A percentile compares a stretch with the other conserved stretches of the same genome.
Evolutionary conservation across 2,113 vertebrate genomes (phyloP).

Genomic region (Apeltes quadracus): DNA sequence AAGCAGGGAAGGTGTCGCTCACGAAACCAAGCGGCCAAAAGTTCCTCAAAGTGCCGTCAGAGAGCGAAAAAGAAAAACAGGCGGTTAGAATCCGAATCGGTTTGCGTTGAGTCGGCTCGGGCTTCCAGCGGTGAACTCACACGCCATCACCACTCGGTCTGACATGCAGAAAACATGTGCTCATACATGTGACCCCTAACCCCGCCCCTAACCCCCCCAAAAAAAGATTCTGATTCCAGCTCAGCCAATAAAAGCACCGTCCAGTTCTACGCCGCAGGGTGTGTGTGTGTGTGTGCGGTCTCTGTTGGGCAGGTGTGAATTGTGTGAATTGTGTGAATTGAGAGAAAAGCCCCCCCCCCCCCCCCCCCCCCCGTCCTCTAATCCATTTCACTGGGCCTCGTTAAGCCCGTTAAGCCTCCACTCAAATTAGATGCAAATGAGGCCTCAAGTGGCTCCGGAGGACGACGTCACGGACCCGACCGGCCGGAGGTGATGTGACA

Average conservation of each 20-base stretch:
- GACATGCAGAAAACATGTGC: neutral
- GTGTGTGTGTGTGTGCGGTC: constrained; percentile 32
- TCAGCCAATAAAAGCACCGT: constrained; percentile 23
- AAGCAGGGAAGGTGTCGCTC: constrained; percentile 67
- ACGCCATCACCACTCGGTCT: neutral
- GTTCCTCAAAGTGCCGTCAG: constrained; percentile 49
- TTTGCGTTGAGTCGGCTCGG: constrained; percentile 50
- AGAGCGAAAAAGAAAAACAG: constrained; percentile 50
- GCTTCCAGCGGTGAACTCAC: constrained; percentile 48
- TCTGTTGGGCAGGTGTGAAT: constrained; percentile 70
- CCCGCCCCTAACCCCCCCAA: neutral
- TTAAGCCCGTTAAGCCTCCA: constrained; percentile 71
- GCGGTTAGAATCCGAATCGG: constrained; percentile 55
- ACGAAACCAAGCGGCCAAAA: constrained; percentile 53
- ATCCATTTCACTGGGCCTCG: constrained; percentile 60
- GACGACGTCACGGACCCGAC: constrained; percentile 71
- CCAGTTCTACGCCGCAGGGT: constrained; percentile 46
- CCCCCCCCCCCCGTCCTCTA: too few relatives aligned
- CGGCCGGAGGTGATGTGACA: constrained; percentile 70
- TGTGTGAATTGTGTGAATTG: constrained; percentile 77
- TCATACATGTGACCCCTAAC: neutral
- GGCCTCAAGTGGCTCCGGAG: constrained; percentile 75
- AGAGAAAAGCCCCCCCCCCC: constrained; percentile 73
- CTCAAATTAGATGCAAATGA: constrained; percentile 82
- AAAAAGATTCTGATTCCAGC: constrained; percentile 26